Evolutionary conservation across 2,113 vertebrate species (phyloP), one percentile per base, ranked within the genome.

Genomic region (Synchiropus splendidus): DNA sequence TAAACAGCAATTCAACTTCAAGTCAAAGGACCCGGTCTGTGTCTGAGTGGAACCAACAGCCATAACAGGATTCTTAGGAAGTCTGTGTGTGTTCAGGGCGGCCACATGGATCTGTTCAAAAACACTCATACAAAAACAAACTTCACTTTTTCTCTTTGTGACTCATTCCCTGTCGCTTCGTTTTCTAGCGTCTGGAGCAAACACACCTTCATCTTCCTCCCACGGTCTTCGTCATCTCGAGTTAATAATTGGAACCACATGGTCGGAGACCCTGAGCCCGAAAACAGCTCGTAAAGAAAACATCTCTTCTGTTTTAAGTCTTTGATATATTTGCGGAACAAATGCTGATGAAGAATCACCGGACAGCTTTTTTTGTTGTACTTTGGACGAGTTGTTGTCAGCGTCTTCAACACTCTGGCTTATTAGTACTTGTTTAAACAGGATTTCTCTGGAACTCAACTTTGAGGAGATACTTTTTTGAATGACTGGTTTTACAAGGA

Each of bases 261-360:
- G 69, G 46, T 31, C 30, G 15, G 40, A 42, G 53, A 53, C 36
- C 36, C 36, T 36, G 12, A 32, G 44, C 61, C 57, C 42, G 61
- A 59, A 59, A 68, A 52, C 70, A 67, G 64, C 70, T 57, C 64
- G 48, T 79, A 67, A 79, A 79, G 43, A 53, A 33, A 66, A 37
- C 73, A 64, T 58, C 33, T 36, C 36, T 61, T 52, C 52, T 31
- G 52, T 35, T 58, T 50, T 11, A 35, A 36, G 32, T 61, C 61
- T 36, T 51, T 47, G 40, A 36, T 50, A 58, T 60, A 51, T 50
- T 68, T 66, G 72, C 32, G 57, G 60, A 27, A 27, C 4, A 27
- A 4, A 27, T 42, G 44, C 56, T 60, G 12, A 21, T 54, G 51
- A 27, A 44, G 39, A 16, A 64, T 68, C 65, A 35, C 42, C 54